These are phyloP conservation scores for Alca torda DNA, from an alignment of 2,797 vertebrate genomes.

Conservation along the genomic window DNA sequence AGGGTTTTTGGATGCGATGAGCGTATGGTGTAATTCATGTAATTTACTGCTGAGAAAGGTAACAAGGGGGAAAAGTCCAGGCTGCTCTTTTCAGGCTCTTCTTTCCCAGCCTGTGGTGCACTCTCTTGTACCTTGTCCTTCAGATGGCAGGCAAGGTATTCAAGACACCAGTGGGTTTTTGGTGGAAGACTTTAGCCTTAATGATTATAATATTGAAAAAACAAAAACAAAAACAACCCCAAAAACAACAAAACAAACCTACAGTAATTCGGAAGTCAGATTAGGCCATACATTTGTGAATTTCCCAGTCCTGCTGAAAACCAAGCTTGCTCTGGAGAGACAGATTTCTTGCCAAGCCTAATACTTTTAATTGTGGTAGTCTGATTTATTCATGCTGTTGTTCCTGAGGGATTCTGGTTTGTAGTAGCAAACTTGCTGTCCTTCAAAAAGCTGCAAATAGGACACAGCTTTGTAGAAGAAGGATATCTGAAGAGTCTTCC, in stretches of 20 bases:
- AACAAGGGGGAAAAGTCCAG: background rate
- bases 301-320: background rate
- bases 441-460: background rate
- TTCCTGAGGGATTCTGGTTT: background rate
- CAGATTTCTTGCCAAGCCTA: background rate
- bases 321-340: background rate
- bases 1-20: background rate
- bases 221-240: background rate
- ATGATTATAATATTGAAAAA: background rate
- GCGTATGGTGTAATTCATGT: accelerated
- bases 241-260: background rate
- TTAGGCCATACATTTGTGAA: background rate
- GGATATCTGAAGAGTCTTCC: background rate
- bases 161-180: background rate
- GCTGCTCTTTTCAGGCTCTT: background rate
- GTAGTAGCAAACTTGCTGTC: background rate
- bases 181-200: background rate
- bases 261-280: background rate
- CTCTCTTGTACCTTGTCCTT: background rate
- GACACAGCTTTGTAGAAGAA: background rate
- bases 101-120: background rate
- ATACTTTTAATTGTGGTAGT: constrained; percentile 6
- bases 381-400: constrained; percentile 16
- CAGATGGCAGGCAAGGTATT: background rate
- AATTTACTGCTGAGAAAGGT: background rate